phyloP scores from a whole-genome alignment of 1,140 invertebrate genomes.

The Musca vetustissima region DNA sequence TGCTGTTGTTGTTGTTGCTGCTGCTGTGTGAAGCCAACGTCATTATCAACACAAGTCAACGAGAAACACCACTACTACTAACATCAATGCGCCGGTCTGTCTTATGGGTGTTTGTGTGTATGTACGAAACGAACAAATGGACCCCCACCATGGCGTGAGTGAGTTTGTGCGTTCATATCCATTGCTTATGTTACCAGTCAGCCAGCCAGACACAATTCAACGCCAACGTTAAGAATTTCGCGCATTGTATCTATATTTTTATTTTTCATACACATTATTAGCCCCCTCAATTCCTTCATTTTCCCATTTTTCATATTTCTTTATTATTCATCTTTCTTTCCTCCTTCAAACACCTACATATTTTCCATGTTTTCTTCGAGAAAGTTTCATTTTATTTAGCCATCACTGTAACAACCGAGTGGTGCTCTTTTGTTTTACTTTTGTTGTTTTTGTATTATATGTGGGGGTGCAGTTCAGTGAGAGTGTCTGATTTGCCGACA shows the following conservation, averaged over 20 bases:
- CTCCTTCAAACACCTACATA: neutral
- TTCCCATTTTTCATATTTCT: neutral
- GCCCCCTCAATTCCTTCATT: neutral
- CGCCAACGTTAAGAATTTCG: slow-evolving; percentile 21
- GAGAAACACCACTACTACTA: neutral
- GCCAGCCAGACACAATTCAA: neutral
- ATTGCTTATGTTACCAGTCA: neutral
- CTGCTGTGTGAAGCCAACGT: neutral
- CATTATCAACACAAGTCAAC: neutral
- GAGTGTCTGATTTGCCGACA: no score
- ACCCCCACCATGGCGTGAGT: neutral
- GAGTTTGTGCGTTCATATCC: neutral
- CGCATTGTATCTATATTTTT: slow-evolving; percentile 3
- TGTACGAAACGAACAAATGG: neutral
- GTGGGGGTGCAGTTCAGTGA: no score
- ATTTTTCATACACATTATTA: neutral
- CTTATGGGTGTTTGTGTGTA: neutral
- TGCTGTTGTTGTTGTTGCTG: neutral
- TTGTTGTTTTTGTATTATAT: no score
- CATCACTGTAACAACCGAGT: neutral
- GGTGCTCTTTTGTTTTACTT: neutral
- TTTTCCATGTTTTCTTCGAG: neutral
- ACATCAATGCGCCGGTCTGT: neutral
- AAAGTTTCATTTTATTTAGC: neutral
- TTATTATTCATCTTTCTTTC: neutral